phyloP scores from a whole-genome alignment of 2,113 vertebrate species.

The Spea bombifrons region DNA sequence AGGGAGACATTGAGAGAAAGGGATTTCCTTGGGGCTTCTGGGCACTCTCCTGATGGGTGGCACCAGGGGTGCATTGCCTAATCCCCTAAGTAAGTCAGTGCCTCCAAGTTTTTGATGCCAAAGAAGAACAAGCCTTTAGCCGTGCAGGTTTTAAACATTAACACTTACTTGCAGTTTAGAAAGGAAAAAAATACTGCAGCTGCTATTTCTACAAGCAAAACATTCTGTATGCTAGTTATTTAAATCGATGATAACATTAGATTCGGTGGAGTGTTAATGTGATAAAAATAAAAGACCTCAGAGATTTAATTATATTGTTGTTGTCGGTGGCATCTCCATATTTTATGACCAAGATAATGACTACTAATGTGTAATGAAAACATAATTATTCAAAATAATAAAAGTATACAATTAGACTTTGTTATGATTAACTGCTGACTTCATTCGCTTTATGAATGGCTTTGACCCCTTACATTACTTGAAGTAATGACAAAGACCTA shows the following conservation, averaged over 20 bases:
- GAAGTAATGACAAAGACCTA: slow-evolving; percentile 52
- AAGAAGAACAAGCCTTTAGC: too few relatives aligned
- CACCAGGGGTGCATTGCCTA: too few relatives aligned
- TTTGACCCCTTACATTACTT: slow-evolving; percentile 51
- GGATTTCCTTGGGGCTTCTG: too few relatives aligned
- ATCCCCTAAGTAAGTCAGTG: too few relatives aligned
- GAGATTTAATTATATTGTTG: slow-evolving; percentile 41
- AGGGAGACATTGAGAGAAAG: too few relatives aligned
- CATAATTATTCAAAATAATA: slow-evolving; percentile 52
- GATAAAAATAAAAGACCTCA: slow-evolving; percentile 17
- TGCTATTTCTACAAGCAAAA: not conserved
- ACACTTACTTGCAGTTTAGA: too few relatives aligned
- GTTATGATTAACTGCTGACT: slow-evolving; percentile 52
- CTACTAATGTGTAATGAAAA: slow-evolving; percentile 24
- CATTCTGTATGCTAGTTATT: not conserved
- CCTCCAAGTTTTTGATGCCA: too few relatives aligned
- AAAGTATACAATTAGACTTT: slow-evolving; percentile 35
- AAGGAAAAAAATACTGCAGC: too few relatives aligned
- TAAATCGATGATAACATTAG: slow-evolving; percentile 20
- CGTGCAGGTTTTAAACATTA: too few relatives aligned
- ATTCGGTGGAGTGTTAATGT: slow-evolving; percentile 3
- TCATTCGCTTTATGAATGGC: slow-evolving; percentile 54
- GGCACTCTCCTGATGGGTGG: too few relatives aligned
- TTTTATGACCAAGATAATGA: slow-evolving; percentile 37
- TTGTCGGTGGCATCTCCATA: slow-evolving; percentile 37